phyloP scores from a whole-genome alignment of 2,888 invertebrate species.

The Drosophila infuscata region DNA sequence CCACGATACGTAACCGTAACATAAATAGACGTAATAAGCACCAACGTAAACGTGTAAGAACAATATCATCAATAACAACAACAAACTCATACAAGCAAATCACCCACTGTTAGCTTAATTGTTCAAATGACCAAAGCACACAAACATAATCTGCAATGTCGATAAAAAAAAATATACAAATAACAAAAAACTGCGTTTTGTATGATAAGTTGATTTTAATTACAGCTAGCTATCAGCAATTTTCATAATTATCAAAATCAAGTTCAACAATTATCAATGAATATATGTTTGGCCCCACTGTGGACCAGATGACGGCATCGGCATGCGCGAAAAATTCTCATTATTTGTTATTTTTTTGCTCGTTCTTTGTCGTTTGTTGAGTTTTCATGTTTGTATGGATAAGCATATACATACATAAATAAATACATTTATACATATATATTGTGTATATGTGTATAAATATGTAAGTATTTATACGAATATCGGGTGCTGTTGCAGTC shows the following conservation, averaged over 20 bases:
- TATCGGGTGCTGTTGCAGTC: slow-evolving; percentile 45
- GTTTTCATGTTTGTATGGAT: slow-evolving; percentile 36
- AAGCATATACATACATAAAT: not conserved
- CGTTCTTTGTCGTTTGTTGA: slow-evolving; percentile 30
- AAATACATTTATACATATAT: slow-evolving; percentile 5
- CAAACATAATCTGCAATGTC: slow-evolving; percentile 5
- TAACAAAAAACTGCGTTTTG: slow-evolving; percentile 9
- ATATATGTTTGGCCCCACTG: slow-evolving; percentile 54
- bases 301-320: slow-evolving; percentile 73
- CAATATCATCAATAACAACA: slow-evolving; percentile 21
- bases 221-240: slow-evolving; percentile 28
- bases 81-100: slow-evolving; percentile 34
- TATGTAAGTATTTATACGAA: slow-evolving; percentile 11
- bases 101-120: slow-evolving; percentile 30
- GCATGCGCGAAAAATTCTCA: slow-evolving; percentile 64
- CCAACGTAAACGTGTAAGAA: slow-evolving; percentile 37
- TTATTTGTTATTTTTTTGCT: slow-evolving; percentile 30
- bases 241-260: slow-evolving; percentile 5
- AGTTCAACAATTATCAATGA: slow-evolving; percentile 42
- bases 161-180: not conserved
- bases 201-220: slow-evolving; percentile 10
- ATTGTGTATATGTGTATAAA: slow-evolving; percentile 3
- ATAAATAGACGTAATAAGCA: slow-evolving; percentile 62
- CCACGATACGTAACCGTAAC: slow-evolving; percentile 31
- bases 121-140: slow-evolving; percentile 1